These are phyloP conservation scores for Ischnus inquisitorius DNA, from an alignment of 2,888 invertebrate species.

Conservation along the genomic window DNA sequence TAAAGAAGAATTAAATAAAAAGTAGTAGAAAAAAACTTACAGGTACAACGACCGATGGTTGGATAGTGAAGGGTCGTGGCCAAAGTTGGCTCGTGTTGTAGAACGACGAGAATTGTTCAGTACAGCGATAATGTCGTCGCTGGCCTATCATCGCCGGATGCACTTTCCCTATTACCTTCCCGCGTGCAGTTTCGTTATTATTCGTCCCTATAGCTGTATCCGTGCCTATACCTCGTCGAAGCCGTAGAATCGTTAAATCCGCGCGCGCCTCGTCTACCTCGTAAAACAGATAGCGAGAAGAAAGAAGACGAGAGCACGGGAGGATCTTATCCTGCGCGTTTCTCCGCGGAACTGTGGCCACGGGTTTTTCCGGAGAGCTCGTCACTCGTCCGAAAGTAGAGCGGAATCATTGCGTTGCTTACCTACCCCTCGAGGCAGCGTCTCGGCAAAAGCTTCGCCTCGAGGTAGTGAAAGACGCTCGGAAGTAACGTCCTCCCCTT, in stretches of 20 bases:
- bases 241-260: conserved; percentile 50
- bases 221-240: conserved; percentile 30
- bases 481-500: conserved; percentile 58
- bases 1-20: conserved; percentile 3
- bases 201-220: neutral
- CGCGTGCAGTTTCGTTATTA: neutral
- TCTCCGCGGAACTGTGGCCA: conserved; percentile 1
- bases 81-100: neutral
- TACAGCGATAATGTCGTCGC: conserved; percentile 28
- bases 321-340: conserved; percentile 20
- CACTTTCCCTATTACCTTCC: conserved; percentile 8
- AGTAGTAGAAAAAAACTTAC: conserved; percentile 4
- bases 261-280: conserved; percentile 34
- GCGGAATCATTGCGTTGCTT: conserved; percentile 42
- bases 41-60: neutral
- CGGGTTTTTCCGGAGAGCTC: conserved; percentile 12
- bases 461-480: conserved; percentile 54
- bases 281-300: conserved; percentile 40
- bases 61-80: no score
- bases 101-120: neutral
- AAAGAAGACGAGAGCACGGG: neutral
- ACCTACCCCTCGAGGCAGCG: neutral
- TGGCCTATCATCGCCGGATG: conserved; percentile 27
- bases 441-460: conserved; percentile 23
- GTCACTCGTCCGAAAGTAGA: conserved; percentile 40